These are phyloP conservation scores for Rhabdomys dilectus DNA, from an alignment of 2,113 vertebrate genomes.

Conservation along the genomic window DNA sequence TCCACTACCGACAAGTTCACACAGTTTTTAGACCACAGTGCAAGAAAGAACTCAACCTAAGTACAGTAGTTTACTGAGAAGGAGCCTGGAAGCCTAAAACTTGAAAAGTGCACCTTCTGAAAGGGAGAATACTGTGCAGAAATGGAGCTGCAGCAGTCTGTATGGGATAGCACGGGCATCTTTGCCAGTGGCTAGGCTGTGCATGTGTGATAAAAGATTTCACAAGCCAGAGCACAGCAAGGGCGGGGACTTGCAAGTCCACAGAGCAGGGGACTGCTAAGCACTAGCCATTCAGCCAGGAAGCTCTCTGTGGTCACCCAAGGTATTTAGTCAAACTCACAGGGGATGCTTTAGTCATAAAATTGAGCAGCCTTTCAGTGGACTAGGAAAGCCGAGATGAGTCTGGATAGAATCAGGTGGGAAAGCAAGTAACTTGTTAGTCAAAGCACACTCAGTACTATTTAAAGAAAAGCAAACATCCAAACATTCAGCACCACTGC, in stretches of 20 bases:
- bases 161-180: neutral
- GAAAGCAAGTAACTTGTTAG: slow-evolving; percentile 5
- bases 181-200: neutral
- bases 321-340: neutral
- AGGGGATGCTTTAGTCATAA: neutral
- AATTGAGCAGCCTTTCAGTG: neutral
- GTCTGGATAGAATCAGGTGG: neutral
- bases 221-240: neutral
- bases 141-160: neutral
- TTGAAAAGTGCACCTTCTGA: neutral
- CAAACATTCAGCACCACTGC: neutral
- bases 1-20: neutral
- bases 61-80: neutral
- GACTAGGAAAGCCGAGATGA: neutral
- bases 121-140: neutral
- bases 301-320: neutral
- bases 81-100: neutral
- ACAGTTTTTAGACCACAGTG: neutral
- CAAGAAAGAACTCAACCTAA: neutral
- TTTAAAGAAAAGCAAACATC: slow-evolving; percentile 55
- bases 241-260: neutral
- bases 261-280: slow-evolving; percentile 3
- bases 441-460: neutral
- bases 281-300: neutral
- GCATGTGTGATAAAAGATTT: neutral